Base-by-base conservation (phyloP, 2,888 invertebrate species). In the Ariolimax columbianus region DNA sequence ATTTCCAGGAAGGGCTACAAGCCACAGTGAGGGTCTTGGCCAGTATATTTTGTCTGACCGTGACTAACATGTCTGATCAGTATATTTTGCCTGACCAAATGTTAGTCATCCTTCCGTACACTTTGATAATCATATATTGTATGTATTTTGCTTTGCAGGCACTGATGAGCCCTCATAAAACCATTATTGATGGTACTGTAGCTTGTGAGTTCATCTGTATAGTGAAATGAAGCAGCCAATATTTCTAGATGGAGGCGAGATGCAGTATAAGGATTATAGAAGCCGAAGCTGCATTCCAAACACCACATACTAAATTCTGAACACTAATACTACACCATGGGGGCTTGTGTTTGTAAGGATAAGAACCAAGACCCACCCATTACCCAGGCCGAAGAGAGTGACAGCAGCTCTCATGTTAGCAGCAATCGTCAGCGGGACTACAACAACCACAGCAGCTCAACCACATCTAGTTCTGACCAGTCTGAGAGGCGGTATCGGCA, bases 301-400 rank as follows among this genome's bases (percentile, higher is more conserved):
- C 1, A 40, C 0, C 11, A 26, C 2, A 3, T 26, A 40, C 38
- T 38, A 40, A 38, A 72, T 6, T 72, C 26, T 23, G n/a, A 72
- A 72, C 6, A 26, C 26, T 4, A 33, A 38, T 6, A 19, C 14
- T 55, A n/a, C 36, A 79, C 26, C 14, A 97, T 97, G 97, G 97
- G 97, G 94, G 95, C 95, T 94, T 97, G 97, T 94, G 96, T 96
- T 94, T 96, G 97, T 93, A 97, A 96, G 94, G 95, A 96, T 91
- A 96, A 90, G 84, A 90, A 88, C 23, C 89, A 86, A 82, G 87
- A 86, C 38, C 84, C 88, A 30, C 85, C 89, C 3, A 88, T 88
- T 9, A 88, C 89, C 26, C 88, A 89, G 19, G 89, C 88, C 14
- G 88, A 88, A 77, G 88, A 89, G 81, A 89, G 89, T 84, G 89